These are phyloP conservation scores for Halictus ligatus DNA, from an alignment of 2,888 invertebrate genomes.

Conservation along the genomic window DNA sequence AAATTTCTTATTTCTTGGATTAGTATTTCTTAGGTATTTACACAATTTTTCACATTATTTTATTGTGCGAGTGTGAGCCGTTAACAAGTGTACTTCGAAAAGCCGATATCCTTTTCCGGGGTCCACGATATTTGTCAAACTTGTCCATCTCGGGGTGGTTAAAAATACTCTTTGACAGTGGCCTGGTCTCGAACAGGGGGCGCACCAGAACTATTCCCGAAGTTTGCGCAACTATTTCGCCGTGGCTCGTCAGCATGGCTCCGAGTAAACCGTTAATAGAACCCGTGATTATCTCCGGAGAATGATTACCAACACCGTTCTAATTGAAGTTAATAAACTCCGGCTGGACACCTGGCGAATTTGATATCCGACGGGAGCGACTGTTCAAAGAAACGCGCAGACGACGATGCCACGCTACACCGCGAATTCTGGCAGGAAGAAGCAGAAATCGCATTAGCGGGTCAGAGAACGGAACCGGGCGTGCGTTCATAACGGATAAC, in stretches of 20 bases:
- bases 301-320: not conserved
- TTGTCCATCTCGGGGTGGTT: too few relatives aligned
- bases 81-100: too few relatives aligned
- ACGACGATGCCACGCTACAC: not conserved
- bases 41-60: too few relatives aligned
- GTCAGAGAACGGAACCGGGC: not conserved
- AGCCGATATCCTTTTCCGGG: too few relatives aligned
- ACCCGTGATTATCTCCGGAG: not conserved
- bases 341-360: not conserved
- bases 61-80: too few relatives aligned
- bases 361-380: not conserved
- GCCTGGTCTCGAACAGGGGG: too few relatives aligned
- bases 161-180: too few relatives aligned
- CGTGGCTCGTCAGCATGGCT: not conserved
- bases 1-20: too few relatives aligned
- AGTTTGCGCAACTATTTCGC: not conserved
- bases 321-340: not conserved
- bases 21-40: too few relatives aligned
- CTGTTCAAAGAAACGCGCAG: not conserved
- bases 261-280: not conserved
- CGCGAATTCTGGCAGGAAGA: not conserved
- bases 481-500: constrained; percentile 6
- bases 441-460: constrained; percentile 11
- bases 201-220: not conserved
- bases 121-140: too few relatives aligned